Percentiles rank a stretch among this genome's conserved stretches.
phyloP scores from a whole-genome alignment of 2,888 invertebrate genomes.

The Chrysolina americana region DNA sequence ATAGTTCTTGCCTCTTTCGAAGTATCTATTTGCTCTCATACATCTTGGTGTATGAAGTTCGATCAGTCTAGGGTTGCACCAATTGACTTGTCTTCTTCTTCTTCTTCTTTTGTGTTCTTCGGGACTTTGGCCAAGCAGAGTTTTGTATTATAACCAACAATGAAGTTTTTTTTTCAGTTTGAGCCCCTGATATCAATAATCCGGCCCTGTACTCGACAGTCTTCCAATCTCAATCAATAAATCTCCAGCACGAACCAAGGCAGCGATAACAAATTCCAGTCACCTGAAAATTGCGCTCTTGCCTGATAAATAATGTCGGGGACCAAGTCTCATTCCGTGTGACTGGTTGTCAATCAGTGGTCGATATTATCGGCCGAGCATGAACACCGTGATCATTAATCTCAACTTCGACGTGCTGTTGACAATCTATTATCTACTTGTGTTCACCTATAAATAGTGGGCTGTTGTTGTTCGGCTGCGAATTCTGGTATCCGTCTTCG shows the following conservation, averaged over 20 bases:
- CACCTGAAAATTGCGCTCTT: conserved; percentile 19
- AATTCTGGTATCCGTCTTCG: background rate
- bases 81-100: no score
- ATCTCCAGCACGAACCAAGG: conserved; percentile 5
- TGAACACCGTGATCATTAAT: conserved; percentile 39
- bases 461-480: background rate
- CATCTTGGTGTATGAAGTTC: no score
- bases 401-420: conserved; percentile 37
- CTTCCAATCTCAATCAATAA: conserved; percentile 18
- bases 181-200: background rate
- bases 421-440: conserved; percentile 45
- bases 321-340: conserved; percentile 30
- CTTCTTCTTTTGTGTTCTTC: no score
- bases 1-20: no score
- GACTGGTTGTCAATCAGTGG: conserved; percentile 45
- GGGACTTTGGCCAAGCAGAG: no score
- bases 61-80: no score
- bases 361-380: conserved; percentile 41
- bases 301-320: conserved; percentile 1
- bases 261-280: conserved; percentile 21
- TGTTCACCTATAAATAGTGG: conserved; percentile 29
- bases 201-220: background rate
- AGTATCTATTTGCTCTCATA: no score
- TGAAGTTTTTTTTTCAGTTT: no score
- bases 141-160: no score